Base-by-base conservation (phyloP, 30 jellyfish, hydroid and myxozoan genomes). In the Chrysaora quinquecirrha region DNA sequence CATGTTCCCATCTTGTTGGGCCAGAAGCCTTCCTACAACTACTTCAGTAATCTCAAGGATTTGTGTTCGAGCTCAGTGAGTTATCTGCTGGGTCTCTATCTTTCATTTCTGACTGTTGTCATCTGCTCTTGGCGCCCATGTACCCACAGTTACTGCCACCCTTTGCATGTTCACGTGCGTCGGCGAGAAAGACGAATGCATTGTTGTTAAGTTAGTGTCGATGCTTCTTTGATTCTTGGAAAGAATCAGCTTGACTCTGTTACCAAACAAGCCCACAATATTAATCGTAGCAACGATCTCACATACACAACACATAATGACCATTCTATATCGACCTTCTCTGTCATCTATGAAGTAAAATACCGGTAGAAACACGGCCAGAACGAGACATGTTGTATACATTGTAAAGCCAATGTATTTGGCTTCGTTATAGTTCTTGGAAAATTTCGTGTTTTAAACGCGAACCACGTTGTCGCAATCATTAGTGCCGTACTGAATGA, bases 381-480 rank as follows among this genome's bases (percentile, higher is more conserved):
- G 67, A 4, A 61, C 66, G 71, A 83, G 82, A 71, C 97, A 94
- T 0, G 99, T 71, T 18, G 87, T 48, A 75, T 87, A 94, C 95
- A 94, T 80, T 21, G 99, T 87, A 35, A 87, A 72, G 33, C 97
- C 99, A 21, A 94, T 94, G 77, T 87, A 82, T 80, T 87, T 87
- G 0, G 99, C 97, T 77, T 94, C 99, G 84, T 94, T 94, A 83
- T 94, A 94, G 70, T 94, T 94, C 91, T 87, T 94, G 99, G 99
- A 70, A 87, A 94, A 64, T 87, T 70, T 18, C 99, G 72, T 47
- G 99, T 94, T 49, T 94, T 94, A 85, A 81, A 84, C 11, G 99
- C 99, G 35, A 85, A 80, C 92, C 96, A 77, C 33, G 99, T 94
- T 54, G 94, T 80, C 22, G 80, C 85, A 2, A 84, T 72, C 94